These are phyloP conservation scores for Callyntrura sp. DNA, from an alignment of 2,888 invertebrate genomes.

Conservation along the genomic window DNA sequence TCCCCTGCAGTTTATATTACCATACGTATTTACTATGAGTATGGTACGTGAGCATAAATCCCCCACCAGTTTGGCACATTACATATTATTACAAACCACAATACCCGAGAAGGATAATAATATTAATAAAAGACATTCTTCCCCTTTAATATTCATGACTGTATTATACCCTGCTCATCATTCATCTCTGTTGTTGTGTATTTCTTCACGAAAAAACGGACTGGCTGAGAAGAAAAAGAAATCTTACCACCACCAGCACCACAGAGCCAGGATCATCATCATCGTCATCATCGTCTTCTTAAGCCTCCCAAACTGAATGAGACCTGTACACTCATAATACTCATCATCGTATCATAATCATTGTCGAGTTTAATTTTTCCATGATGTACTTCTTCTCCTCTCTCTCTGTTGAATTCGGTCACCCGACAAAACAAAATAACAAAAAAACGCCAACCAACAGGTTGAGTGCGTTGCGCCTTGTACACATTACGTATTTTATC, in stretches of 20 bases:
- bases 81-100: constrained; percentile 28
- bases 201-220: constrained; percentile 8
- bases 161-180: background rate
- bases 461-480: too few relatives aligned
- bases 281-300: background rate
- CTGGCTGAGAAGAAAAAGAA: constrained; percentile 16
- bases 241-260: background rate
- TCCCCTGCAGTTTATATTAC: too few relatives aligned
- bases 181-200: too few relatives aligned
- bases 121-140: constrained; percentile 14
- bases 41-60: constrained; percentile 62
- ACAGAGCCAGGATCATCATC: background rate
- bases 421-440: constrained; percentile 2
- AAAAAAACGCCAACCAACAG: constrained; percentile 14
- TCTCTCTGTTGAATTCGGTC: constrained; percentile 36
- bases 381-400: background rate
- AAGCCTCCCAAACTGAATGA: too few relatives aligned
- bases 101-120: background rate
- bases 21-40: too few relatives aligned
- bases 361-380: background rate
- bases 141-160: constrained; percentile 44
- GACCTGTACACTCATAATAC: background rate
- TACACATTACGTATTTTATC: background rate
- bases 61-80: constrained; percentile 34
- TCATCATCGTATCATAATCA: constrained; percentile 42